A percentile compares a stretch with the other conserved stretches of the same genome.
Evolutionary conservation across 2,888 invertebrate species (phyloP).

Genomic region (Malthinus seriepunctatus): DNA sequence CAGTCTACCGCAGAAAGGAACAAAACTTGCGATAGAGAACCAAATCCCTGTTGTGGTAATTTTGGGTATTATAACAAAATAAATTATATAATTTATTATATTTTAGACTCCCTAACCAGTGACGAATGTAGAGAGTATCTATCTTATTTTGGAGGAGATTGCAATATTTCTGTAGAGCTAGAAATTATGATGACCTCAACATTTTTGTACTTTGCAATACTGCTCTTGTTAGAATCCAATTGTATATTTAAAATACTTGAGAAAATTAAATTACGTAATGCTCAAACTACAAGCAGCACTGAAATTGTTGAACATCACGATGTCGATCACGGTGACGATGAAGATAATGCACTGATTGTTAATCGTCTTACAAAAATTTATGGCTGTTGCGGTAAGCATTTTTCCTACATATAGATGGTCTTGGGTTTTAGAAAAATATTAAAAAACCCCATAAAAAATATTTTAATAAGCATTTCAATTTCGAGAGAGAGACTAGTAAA

Average conservation of each 20-base stretch:
- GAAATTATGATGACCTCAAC: slow-evolving; percentile 14
- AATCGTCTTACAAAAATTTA: slow-evolving; percentile 66
- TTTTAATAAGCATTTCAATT: no score
- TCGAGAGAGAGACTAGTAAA: no score
- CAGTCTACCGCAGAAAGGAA: slow-evolving; percentile 34
- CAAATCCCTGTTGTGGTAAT: slow-evolving; percentile 49
- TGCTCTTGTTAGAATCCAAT: slow-evolving; percentile 18
- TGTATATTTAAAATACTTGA: not conserved
- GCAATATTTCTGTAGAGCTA: slow-evolving; percentile 3
- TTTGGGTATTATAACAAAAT: not conserved
- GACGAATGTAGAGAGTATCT: slow-evolving; percentile 13
- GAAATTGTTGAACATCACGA: not conserved
- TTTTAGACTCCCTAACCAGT: slow-evolving; percentile 9
- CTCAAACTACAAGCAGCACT: slow-evolving; percentile 35
- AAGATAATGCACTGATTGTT: slow-evolving; percentile 59
- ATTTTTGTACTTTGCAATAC: slow-evolving; percentile 14
- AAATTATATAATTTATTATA: not conserved
- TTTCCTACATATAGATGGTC: no score
- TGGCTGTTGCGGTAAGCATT: no score
- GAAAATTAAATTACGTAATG: no score
- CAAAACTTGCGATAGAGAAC: slow-evolving; percentile 31
- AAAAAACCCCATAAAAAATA: no score
- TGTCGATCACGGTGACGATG: no score
- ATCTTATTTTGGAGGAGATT: slow-evolving; percentile 17
- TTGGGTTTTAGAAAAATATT: slow-evolving; percentile 44